Percentiles rank a stretch among this genome's conserved stretches.
Evolutionary conservation across 2,797 vertebrate species (phyloP).

Genomic region (Danio albolineatus): DNA sequence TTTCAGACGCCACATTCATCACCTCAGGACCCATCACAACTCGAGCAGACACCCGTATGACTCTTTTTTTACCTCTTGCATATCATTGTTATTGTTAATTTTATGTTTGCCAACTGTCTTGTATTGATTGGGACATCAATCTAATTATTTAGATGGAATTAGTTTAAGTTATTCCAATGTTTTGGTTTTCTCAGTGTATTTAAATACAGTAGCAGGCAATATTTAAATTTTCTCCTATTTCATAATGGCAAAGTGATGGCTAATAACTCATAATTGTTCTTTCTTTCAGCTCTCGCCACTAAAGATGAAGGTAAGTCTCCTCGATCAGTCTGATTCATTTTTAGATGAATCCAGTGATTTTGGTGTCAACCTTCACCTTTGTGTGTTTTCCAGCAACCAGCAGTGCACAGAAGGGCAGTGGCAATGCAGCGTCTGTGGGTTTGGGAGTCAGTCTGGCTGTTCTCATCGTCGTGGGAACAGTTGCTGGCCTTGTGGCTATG

Average conservation of each 20-base stretch:
- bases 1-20: constrained; percentile 68
- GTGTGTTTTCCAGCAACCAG: constrained; percentile 60
- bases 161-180: too few species aligned
- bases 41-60: constrained; percentile 66
- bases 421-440: constrained; percentile 63
- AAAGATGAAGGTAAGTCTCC: constrained; percentile 63
- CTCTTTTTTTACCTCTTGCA: background rate
- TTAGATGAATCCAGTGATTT: background rate
- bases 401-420: constrained; percentile 53
- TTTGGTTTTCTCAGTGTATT: too few species aligned
- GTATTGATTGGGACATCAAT: too few species aligned
- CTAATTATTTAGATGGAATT: too few species aligned
- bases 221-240: too few species aligned
- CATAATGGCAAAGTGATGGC: too few species aligned
- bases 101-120: too few species aligned
- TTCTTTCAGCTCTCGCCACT: constrained; percentile 64
- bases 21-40: constrained; percentile 67
- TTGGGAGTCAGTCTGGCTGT: constrained; percentile 73
- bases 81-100: background rate
- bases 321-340: background rate
- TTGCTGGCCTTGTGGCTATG: constrained; percentile 63
- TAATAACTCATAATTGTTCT: constrained; percentile 36
- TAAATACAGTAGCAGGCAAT: too few species aligned
- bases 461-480: constrained; percentile 65
- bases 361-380: background rate